Evolutionary conservation across 2,888 invertebrate species (phyloP).

Genomic region (Diabrotica balteata): DNA sequence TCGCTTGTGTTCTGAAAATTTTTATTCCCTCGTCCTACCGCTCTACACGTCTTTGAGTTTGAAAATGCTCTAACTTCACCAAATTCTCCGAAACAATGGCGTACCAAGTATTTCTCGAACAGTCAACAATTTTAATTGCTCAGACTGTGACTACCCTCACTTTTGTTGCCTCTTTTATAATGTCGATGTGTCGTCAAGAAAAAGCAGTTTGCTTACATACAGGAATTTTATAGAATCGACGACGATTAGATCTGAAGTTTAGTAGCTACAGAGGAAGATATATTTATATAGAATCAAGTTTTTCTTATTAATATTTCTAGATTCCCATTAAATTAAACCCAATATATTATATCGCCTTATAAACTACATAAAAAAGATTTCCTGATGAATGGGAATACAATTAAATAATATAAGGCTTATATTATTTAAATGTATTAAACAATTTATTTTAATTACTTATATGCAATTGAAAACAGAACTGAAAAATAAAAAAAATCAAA

Average conservation of each 20-base stretch:
- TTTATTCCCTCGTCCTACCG: constrained; percentile 1
- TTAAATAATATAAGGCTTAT: too few species aligned
- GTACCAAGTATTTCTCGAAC: constrained; percentile 40
- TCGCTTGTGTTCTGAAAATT: neutral
- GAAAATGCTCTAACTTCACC: constrained; percentile 34
- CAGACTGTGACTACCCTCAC: constrained; percentile 33
- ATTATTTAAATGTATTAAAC: too few species aligned
- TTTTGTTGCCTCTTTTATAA: constrained; percentile 27
- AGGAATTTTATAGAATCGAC: constrained; percentile 17
- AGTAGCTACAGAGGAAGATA: neutral
- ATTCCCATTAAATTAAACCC: neutral
- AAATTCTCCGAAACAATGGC: constrained; percentile 45
- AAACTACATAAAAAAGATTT: too few species aligned
- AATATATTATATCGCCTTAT: too few species aligned
- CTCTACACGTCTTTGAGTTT: constrained; percentile 4
- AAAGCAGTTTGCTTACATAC: constrained; percentile 19
- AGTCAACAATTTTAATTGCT: constrained; percentile 45
- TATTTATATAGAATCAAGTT: too few species aligned
- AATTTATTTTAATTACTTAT: too few species aligned
- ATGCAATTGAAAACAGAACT: too few species aligned
- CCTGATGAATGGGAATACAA: too few species aligned
- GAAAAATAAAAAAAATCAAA: too few species aligned
- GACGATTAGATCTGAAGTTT: constrained; percentile 8
- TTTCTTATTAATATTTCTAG: neutral
- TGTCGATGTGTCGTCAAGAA: constrained; percentile 10